These are phyloP conservation scores for Dermolepida albohirtum DNA, from an alignment of 2,888 invertebrate genomes.

Conservation along the genomic window DNA sequence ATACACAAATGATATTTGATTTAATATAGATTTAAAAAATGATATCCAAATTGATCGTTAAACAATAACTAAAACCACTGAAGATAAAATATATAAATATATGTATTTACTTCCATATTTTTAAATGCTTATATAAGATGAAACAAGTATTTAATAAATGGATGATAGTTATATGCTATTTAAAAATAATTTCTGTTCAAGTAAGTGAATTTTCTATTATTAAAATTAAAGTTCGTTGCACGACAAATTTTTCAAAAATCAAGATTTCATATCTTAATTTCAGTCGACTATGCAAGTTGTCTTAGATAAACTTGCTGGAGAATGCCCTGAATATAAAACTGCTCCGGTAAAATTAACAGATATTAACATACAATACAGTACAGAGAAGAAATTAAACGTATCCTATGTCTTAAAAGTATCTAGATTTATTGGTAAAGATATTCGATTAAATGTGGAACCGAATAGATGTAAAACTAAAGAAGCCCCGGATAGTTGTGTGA, in stretches of 20 bases:
- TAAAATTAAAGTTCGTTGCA: not conserved
- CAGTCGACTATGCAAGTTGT: not conserved
- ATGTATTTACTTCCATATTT: too few species aligned
- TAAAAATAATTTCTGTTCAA: too few species aligned
- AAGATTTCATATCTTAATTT: not conserved
- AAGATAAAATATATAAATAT: too few species aligned
- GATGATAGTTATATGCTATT: too few species aligned
- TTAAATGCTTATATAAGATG: too few species aligned
- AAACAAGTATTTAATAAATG: too few species aligned
- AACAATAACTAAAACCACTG: too few species aligned
- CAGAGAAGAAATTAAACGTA: not conserved
- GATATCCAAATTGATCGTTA: too few species aligned
- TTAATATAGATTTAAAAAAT: too few species aligned
- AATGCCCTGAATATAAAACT: not conserved
- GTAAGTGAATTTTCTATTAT: too few species aligned
- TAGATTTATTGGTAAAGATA: not conserved
- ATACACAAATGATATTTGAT: too few species aligned
- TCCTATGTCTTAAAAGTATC: not conserved
- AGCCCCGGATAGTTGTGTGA: slow-evolving; percentile 1
- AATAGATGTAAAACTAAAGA: not conserved
- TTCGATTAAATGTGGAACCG: not conserved
- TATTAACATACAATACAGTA: not conserved
- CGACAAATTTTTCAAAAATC: not conserved
- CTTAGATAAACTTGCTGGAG: not conserved
- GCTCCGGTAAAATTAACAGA: not conserved